Base-by-base conservation (phyloP, 1,140 invertebrate species). In the Phymorhynchus buccinoides region DNA sequence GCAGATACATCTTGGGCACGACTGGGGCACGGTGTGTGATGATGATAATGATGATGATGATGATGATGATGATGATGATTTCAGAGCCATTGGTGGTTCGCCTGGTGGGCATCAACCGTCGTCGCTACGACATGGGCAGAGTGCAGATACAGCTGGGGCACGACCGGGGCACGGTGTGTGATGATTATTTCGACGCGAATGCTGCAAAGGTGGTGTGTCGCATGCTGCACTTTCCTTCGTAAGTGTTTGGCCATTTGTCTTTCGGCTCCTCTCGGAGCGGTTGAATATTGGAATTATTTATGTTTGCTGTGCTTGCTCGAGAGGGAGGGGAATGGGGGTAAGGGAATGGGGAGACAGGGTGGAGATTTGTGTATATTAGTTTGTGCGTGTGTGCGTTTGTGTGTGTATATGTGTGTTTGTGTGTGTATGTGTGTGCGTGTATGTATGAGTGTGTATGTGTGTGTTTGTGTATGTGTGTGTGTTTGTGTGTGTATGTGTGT, bases 81-180 rank as follows among this genome's bases (percentile, higher is more conserved):
- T 71, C n/a, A 22, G 30, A 68, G 22, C 7, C n/a, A 12, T 52
- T 30, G 62, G 14, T n/a, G 48, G 56, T 87, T 3, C 42, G 84
- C 12, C 71, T 88, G 44, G 80, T 82, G 1, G 66, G 73, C 16
- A 80, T 52, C 18, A 71, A 32, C 27, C 30, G 66, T 18, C 37
- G 85, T 0, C 89, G 95, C 88, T 42, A 66, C 12, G 48, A 68
- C 56, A 95, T 96, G 12, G 96, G 96, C 22, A 93, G 95, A 82
- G 89, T 97, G 16, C 96, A 96, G 94, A 94, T 97, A 0, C 95
- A 95, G 93, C 93, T 95, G 30, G 94, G 94, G 85, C 96, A 95
- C 0, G 93, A 94, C 75, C 96, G 95, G 95, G 96, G 96, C 1
- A 95, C 95, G 86, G 94, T 97, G 30, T 97, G 96, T 91, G 96